A percentile compares a stretch with the other conserved stretches of the same genome.
Conservation (phyloP, 2,797 vertebrate species). For the Rhinoraja longicauda region DNA sequence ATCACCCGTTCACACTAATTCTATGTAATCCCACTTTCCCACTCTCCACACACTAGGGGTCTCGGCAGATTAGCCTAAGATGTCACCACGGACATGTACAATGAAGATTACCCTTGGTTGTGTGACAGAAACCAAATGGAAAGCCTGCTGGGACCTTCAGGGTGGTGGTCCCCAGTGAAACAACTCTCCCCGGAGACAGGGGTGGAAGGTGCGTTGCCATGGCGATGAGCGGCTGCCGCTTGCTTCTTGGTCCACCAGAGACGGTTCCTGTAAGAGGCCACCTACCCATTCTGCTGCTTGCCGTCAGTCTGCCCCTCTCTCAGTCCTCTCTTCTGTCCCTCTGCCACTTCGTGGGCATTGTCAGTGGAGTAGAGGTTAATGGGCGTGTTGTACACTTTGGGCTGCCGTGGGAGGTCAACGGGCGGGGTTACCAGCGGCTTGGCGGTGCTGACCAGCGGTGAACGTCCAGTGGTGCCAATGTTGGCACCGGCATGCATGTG, state of each 20-base stretch:
- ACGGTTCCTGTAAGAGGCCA: conserved; percentile 45
- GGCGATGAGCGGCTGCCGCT: neutral
- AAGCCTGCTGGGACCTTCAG: neutral
- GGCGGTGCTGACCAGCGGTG: conserved; percentile 58
- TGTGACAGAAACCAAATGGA: neutral
- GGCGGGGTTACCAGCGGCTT: conserved; percentile 63
- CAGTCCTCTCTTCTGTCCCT: conserved; percentile 80
- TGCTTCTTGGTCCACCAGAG: neutral
- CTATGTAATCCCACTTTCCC: too few species aligned
- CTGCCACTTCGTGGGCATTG: conserved; percentile 73
- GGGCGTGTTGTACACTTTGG: conserved; percentile 71
- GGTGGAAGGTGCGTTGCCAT: neutral
- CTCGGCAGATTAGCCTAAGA: neutral
- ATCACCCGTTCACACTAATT: too few species aligned
- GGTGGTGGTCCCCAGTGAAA: neutral
- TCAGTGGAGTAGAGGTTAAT: conserved; percentile 69
- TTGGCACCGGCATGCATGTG: conserved; percentile 56
- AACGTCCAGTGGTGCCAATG: conserved; percentile 60
- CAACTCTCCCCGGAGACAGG: too few species aligned
- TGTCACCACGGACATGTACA: neutral
- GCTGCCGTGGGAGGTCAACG: conserved; percentile 73
- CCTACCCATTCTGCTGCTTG: conserved; percentile 88
- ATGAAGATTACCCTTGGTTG: neutral
- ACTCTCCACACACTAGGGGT: neutral
- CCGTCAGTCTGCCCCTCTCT: conserved; percentile 71